Base-by-base conservation (phyloP, 1,140 invertebrate genomes). In the Hylaeus volcanicus region DNA sequence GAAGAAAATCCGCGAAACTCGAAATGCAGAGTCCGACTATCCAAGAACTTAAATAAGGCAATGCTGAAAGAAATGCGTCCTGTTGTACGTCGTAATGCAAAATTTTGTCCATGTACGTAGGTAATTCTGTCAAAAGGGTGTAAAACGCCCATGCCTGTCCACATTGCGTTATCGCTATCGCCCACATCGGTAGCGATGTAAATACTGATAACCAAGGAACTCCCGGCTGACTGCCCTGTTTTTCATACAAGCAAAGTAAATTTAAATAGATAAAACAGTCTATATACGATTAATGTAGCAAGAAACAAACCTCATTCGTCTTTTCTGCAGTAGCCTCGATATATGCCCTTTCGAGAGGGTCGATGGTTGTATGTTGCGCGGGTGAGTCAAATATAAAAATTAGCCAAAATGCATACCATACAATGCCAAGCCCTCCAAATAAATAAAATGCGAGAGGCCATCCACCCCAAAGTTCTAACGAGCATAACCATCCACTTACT, bases 61-160 rank as follows among this genome's bases (percentile, higher is more conserved):
- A 78, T 12, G 92, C 90, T 15, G 93, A 92, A 3, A 93, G 79
- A 74, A 90, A 90, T 71, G 92, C 90, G 56, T 94, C 86, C 41
- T 89, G 81, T 91, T 98, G 95, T 69, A 99, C 96, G 87, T 98
- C 95, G 86, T 98, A 98, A 90, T 98, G 96, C 61, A 99, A 93
- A 79, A 99, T 97, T 93, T 97, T 96, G 84, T 96, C 96, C 96
- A 99, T 98, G 88, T 99, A 99, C 0, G 97, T 98, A 1, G 98
- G 98, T 68, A 99, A 91, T 90, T 98, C 97, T 0, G 97, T 99
- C 5, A 99, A 94, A 88, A 99, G 96, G 26, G 98, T 99, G 93
- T 99, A 99, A 93, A 98, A 98, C 4, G 97, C 97, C 98, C 98
- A 99, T 65, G 97, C 96, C 88, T 98, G 97, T 63, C 97, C 97